phyloP scores from a whole-genome alignment of 2,888 invertebrate species.

The Altica lythri region DNA sequence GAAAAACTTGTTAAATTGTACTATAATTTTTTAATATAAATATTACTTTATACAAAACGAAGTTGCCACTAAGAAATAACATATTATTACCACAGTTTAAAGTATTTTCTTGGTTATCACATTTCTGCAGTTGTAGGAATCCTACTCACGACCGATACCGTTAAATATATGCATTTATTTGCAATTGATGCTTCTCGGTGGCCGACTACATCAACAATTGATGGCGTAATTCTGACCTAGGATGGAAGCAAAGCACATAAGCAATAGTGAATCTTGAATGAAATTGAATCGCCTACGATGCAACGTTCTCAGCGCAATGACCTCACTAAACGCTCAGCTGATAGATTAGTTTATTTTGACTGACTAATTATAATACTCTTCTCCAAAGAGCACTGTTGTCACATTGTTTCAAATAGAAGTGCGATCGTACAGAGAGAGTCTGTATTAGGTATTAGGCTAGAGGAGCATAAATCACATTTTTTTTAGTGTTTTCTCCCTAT shows the following conservation, averaged over 20 bases:
- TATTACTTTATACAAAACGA: too few species aligned
- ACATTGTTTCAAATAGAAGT: too few species aligned
- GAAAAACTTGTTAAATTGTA: too few species aligned
- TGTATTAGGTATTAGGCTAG: too few species aligned
- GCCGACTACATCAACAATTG: slow-evolving; percentile 14
- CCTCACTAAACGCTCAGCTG: slow-evolving; percentile 37
- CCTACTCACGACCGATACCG: background rate
- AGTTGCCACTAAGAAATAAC: too few species aligned
- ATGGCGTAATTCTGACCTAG: slow-evolving; percentile 50
- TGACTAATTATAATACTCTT: background rate
- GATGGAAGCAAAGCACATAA: slow-evolving; percentile 39
- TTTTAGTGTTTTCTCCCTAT: too few species aligned
- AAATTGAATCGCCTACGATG: slow-evolving; percentile 45
- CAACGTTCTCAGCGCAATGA: slow-evolving; percentile 37
- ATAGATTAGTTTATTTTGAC: slow-evolving; percentile 3
- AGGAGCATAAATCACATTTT: too few species aligned
- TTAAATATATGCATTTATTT: background rate
- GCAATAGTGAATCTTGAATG: slow-evolving; percentile 52
- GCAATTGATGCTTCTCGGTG: background rate
- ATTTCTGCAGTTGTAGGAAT: too few species aligned
- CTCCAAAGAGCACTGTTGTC: background rate
- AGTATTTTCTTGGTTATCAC: too few species aligned
- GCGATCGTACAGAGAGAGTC: too few species aligned
- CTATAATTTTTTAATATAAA: too few species aligned
- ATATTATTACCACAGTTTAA: too few species aligned